Evolutionary conservation across 1,140 invertebrate species (phyloP), one percentile per base, ranked within the genome.

Genomic region (Drosophila trapezifrons): DNA sequence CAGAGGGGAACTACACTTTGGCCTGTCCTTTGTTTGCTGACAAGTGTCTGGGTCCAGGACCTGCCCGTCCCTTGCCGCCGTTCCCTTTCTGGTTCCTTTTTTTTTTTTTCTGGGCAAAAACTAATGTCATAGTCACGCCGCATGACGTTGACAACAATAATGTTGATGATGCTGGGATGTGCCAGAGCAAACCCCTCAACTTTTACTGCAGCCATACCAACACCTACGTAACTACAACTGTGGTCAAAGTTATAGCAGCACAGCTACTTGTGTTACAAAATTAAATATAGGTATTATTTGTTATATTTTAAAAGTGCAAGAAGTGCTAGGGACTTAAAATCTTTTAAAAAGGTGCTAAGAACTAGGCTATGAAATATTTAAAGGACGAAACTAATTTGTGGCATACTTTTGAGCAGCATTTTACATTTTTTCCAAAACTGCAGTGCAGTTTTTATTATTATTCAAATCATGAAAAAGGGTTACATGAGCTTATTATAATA

Each of bases 71-170:
- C 32, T 10, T 3, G 0, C 32, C 10, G n/a, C 43, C 18, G 13
- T 25, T 32, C 7, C n/a, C 4, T 32, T n/a, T 22, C n/a, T n/a
- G n/a, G n/a, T n/a, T n/a, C n/a, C 17, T 17, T 22, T 27, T 10
- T 8, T 12, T 37, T 27, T 20, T 37, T 43, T 22, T 12, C 58
- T 47, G 43, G 54, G 20, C 32, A n/a, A 75, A 51, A 85, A 85
- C 81, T 85, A 85, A 85, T 85, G 74, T 80, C 77, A 85, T 80
- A 85, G 74, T 85, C 81, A 85, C 73, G 69, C 77, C 64, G 65
- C 80, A 83, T 83, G 62, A 84, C 66, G 76, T 62, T 84, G 80
- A 72, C 80, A 84, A 72, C 73, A 77, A 77, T 84, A 69, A 79
- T 79, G 76, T 69, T 79, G 80, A 69, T 77, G 76, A 64, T 77